phyloP scores from a whole-genome alignment of 2,797 vertebrate genomes.

The Falco columbarius region DNA sequence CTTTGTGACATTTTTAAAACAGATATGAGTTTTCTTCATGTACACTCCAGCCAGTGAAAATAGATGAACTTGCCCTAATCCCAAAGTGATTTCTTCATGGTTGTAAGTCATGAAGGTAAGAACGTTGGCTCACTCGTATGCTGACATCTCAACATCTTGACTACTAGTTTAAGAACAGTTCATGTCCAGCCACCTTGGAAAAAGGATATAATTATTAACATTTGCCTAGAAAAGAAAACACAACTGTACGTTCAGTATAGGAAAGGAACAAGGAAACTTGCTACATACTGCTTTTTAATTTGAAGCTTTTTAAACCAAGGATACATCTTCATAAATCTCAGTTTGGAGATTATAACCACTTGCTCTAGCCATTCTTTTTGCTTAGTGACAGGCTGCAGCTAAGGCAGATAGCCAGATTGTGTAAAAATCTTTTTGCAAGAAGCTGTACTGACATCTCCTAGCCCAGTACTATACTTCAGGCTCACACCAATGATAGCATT shows the following conservation, averaged over 20 bases:
- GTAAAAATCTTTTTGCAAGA: background rate
- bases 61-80: background rate
- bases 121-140: fast-evolving
- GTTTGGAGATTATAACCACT: background rate
- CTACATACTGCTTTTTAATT: background rate
- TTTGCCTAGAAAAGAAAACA: background rate
- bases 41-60: background rate
- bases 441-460: background rate
- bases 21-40: background rate
- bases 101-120: background rate
- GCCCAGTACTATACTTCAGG: background rate
- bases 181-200: background rate
- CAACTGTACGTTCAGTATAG: background rate
- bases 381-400: background rate
- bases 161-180: background rate
- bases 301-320: background rate
- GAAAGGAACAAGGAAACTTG: background rate
- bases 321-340: background rate
- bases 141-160: background rate
- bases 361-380: background rate
- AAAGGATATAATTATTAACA: background rate
- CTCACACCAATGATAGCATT: background rate
- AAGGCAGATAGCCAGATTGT: background rate
- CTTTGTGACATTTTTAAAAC: background rate
- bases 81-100: fast-evolving